Base-by-base conservation (phyloP, 2,888 invertebrate genomes). In the Nomada lathburiana region DNA sequence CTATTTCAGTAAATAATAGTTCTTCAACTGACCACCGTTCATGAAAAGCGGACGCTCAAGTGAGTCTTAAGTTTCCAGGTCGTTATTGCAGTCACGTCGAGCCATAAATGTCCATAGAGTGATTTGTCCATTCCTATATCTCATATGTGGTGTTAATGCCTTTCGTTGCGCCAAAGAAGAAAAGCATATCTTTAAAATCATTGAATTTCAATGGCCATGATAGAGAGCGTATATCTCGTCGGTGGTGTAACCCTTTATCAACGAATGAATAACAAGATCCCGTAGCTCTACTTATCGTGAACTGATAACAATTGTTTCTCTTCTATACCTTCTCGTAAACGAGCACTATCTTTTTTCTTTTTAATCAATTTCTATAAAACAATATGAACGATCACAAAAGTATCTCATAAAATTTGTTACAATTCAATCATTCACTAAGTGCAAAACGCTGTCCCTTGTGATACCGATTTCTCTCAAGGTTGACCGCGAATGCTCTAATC, bases 371-470 rank as follows among this genome's bases (percentile, higher is more conserved):
- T n/a, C 23, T 20, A 57, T 57, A 57, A 57, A 23, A 26, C 11
- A 26, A 20, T 23, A 26, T 18, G 18, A 9, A 2, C 59, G 16
- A 11, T 60, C 2, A 16, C 18, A 13, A 65, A 20, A 67, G 76
- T 67, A 62, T 62, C 2, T n/a, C 47, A 23, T n/a, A 44, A 63
- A 68, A 18, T 29, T 23, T 50, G 62, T 36, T 57, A 57, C 20
- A 20, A 60, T 55, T 13, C n/a, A 92, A 63, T 90, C 89, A 53
- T 89, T 91, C 1, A 93, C 91, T 11, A 93, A 85, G 87, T 93
- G 91, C 53, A 93, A 89, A 20, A 93, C 93, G 72, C 92, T 91
- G 71, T 93, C 92, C n/a, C 88, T 88, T 5, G 85, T 88, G 47
- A 93, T 92, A 10, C 92, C 93, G 50, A 89, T 91, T 64, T 91